A percentile compares a stretch with the other conserved stretches of the same genome.
Evolutionary conservation across 1,140 invertebrate genomes (phyloP).

Genomic region (Olivierus martensii): DNA sequence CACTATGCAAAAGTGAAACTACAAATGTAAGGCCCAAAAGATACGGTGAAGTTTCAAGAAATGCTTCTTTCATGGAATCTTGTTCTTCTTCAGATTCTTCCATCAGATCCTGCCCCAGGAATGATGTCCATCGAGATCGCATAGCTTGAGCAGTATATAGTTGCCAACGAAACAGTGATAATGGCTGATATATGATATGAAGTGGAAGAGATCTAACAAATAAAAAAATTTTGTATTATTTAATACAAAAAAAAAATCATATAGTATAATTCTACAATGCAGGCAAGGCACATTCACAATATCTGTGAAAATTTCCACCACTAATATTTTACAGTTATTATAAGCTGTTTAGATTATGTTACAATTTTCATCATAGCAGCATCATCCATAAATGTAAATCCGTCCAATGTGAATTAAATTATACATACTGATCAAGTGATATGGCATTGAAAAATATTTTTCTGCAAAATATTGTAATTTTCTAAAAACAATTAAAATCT

Average conservation of each 20-base stretch:
- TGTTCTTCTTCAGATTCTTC: slow-evolving; percentile 75
- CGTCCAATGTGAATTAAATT: no score
- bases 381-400: no score
- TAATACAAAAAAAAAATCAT: neutral
- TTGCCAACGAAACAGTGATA: slow-evolving; percentile 96
- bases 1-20: slow-evolving; percentile 88
- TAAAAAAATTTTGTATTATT: slow-evolving; percentile 3
- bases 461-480: no score
- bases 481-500: no score
- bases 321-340: no score
- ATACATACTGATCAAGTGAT: no score
- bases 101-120: slow-evolving; percentile 40
- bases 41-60: slow-evolving; percentile 94
- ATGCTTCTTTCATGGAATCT: slow-evolving; percentile 90
- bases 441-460: no score
- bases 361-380: no score
- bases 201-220: slow-evolving; percentile 34
- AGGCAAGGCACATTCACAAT: no score
- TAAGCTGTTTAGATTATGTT: no score
- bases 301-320: no score
- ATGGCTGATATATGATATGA: slow-evolving; percentile 76
- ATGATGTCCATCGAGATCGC: slow-evolving; percentile 43
- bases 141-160: slow-evolving; percentile 85
- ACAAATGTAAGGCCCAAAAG: slow-evolving; percentile 79
- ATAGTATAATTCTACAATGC: no score